These are phyloP conservation scores for Bimastos eiseni DNA, from an alignment of 2,888 invertebrate genomes.

Conservation along the genomic window DNA sequence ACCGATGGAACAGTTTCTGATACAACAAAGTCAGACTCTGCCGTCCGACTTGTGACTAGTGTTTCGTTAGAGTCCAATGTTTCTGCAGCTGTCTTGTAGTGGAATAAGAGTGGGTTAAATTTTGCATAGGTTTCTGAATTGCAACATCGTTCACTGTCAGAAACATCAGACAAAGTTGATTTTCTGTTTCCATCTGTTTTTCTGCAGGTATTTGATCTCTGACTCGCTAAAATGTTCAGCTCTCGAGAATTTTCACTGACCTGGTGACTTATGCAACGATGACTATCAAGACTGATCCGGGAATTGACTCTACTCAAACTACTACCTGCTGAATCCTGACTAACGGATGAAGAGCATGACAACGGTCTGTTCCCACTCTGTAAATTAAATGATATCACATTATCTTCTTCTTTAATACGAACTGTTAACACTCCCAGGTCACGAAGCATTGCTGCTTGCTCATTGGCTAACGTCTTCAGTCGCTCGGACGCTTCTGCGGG, in stretches of 20 bases:
- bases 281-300: neutral
- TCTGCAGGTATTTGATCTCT: neutral
- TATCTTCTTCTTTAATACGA: neutral
- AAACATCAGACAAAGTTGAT: neutral
- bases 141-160: neutral
- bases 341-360: neutral
- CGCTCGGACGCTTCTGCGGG: conserved; percentile 92
- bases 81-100: neutral
- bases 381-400: neutral
- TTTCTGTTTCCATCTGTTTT: neutral
- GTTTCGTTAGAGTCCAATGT: neutral
- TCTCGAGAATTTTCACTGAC: neutral
- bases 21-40: neutral
- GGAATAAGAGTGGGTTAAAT: neutral
- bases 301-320: neutral
- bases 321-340: neutral
- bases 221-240: neutral
- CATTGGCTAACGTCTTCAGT: conserved; percentile 79
- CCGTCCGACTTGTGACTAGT: neutral
- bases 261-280: neutral
- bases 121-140: neutral
- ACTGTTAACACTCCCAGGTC: conserved; percentile 15
- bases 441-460: conserved; percentile 20
- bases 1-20: neutral
- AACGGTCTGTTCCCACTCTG: neutral